These are phyloP conservation scores for Quadroppia sp. DNA, from an alignment of 2,888 invertebrate species.

Conservation along the genomic window DNA sequence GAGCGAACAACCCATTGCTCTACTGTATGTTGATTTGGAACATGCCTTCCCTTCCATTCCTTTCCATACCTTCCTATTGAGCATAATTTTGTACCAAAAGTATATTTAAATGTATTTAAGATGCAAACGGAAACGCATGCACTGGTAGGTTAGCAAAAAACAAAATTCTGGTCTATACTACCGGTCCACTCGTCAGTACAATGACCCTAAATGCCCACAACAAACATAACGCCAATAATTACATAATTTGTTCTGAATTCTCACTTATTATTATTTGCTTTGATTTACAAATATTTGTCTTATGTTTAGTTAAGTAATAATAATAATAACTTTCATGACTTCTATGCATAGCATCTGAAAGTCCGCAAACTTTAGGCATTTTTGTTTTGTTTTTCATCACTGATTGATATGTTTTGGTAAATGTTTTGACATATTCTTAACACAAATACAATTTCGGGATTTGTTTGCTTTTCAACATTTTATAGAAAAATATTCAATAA, in stretches of 20 bases:
- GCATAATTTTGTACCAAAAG: not conserved
- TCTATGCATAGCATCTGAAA: too few species aligned
- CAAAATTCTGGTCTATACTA: not conserved
- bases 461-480: too few species aligned
- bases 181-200: constrained; percentile 5
- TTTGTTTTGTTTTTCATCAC: too few species aligned
- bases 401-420: too few species aligned
- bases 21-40: constrained; percentile 3
- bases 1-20: constrained; percentile 25
- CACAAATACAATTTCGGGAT: too few species aligned
- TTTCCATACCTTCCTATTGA: constrained; percentile 11
- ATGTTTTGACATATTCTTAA: too few species aligned
- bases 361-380: too few species aligned
- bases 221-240: not conserved
- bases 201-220: constrained; percentile 14
- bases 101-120: not conserved
- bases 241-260: not conserved
- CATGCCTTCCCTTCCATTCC: constrained; percentile 12
- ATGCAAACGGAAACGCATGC: not conserved
- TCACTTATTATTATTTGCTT: not conserved
- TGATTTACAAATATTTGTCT: too few species aligned
- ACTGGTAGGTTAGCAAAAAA: too few species aligned
- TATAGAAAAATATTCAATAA: too few species aligned
- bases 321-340: too few species aligned
- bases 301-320: too few species aligned